Evolutionary conservation across 2,888 invertebrate genomes (phyloP).

Genomic region (Erebia palarica): DNA sequence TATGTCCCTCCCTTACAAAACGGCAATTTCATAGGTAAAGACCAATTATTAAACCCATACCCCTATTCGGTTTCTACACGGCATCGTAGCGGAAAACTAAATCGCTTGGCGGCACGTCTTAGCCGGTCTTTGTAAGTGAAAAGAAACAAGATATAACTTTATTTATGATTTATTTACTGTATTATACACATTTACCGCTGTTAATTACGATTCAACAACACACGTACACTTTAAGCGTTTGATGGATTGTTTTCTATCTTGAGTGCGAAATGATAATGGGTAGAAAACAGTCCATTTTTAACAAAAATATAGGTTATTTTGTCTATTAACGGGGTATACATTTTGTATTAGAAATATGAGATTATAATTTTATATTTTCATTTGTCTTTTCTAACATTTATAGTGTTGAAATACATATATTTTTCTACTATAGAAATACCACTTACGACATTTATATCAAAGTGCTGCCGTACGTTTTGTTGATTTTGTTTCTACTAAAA

Average conservation of each 20-base stretch:
- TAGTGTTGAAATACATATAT: constrained; percentile 11
- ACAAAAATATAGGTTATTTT: constrained; percentile 67
- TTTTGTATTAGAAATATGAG: constrained; percentile 31
- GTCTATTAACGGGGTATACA: constrained; percentile 31
- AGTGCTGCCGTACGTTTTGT: not conserved
- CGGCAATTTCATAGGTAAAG: too few species aligned
- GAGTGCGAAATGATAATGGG: constrained; percentile 38
- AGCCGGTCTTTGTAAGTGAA: constrained; percentile 34
- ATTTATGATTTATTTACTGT: constrained; percentile 58
- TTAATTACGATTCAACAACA: constrained; percentile 69
- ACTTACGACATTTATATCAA: not conserved
- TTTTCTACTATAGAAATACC: constrained; percentile 3
- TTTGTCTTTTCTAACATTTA: not conserved
- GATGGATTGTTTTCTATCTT: constrained; percentile 47
- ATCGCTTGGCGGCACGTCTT: too few species aligned
- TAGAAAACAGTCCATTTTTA: constrained; percentile 61
- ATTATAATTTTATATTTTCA: constrained; percentile 18
- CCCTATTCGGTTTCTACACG: too few species aligned
- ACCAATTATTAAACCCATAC: too few species aligned
- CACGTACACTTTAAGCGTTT: constrained; percentile 65
- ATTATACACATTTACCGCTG: constrained; percentile 61
- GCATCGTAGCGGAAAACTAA: too few species aligned
- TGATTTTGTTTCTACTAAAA: not conserved
- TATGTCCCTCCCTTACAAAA: too few species aligned
- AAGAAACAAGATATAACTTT: constrained; percentile 55